phyloP scores from a whole-genome alignment of 2,888 invertebrate genomes.

The Lasioglossum villosulum region DNA sequence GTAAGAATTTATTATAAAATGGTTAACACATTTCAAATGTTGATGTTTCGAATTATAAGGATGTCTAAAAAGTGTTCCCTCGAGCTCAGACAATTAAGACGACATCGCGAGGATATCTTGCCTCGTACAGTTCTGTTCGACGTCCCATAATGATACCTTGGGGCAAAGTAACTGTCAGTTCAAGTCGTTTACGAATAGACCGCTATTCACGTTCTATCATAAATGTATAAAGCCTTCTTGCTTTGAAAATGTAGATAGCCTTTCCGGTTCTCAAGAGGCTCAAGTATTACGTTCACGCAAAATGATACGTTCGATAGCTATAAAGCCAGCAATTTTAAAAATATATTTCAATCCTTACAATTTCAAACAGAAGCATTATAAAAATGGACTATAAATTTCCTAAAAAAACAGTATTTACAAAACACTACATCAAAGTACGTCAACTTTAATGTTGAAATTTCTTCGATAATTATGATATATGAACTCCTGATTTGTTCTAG shows the following conservation, averaged over 20 bases:
- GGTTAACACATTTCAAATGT: neutral
- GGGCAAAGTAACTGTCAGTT: slow-evolving; percentile 69
- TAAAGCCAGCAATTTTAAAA: neutral
- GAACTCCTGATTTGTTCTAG: too few species aligned
- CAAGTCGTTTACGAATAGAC: slow-evolving; percentile 67
- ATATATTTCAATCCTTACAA: neutral
- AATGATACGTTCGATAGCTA: slow-evolving; percentile 11
- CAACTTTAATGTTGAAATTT: neutral
- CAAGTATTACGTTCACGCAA: slow-evolving; percentile 32
- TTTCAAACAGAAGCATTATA: neutral
- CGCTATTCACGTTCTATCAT: slow-evolving; percentile 54
- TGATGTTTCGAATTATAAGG: neutral
- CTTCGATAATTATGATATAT: neutral
- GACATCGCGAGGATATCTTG: slow-evolving; percentile 55
- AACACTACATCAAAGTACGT: neutral
- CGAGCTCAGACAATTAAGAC: slow-evolving; percentile 63
- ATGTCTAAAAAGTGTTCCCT: slow-evolving; percentile 27
- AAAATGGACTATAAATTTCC: neutral
- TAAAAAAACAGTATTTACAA: neutral
- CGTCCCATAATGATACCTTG: slow-evolving; percentile 68
- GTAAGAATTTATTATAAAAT: neutral
- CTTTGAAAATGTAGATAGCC: slow-evolving; percentile 37
- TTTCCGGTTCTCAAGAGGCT: slow-evolving; percentile 48
- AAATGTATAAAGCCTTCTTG: slow-evolving; percentile 68
- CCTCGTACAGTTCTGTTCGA: slow-evolving; percentile 56